Conservation (phyloP, 2,888 invertebrate species). For the Drosophila helvetica region DNA sequence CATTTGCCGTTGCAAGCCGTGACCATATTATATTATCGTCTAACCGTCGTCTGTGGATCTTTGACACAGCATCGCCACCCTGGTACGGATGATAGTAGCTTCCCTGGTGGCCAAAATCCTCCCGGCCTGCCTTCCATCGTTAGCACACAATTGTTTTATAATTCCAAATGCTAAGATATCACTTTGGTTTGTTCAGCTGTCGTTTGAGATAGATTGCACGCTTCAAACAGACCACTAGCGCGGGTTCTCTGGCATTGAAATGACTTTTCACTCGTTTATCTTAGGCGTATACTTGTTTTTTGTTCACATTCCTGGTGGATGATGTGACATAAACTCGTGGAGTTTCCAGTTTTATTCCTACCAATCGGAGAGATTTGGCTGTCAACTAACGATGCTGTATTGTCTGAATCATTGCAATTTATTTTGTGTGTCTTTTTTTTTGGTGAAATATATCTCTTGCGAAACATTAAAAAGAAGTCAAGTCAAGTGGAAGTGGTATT, state of each 20-base stretch:
- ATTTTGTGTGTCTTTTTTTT: not conserved
- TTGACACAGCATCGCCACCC: conserved; percentile 25
- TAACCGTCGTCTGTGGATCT: conserved; percentile 21
- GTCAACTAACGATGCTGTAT: conserved; percentile 46
- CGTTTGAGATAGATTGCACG: conserved; percentile 33
- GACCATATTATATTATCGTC: conserved; percentile 45
- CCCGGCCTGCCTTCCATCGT: conserved; percentile 53
- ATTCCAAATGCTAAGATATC: conserved; percentile 47
- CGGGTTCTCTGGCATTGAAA: conserved; percentile 38
- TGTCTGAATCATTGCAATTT: conserved; percentile 27
- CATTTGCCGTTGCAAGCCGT: conserved; percentile 27
- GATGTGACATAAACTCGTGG: conserved; percentile 25
- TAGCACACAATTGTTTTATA: conserved; percentile 63
- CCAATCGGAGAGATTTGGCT: conserved; percentile 19
- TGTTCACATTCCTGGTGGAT: conserved; percentile 54
- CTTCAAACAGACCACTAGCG: conserved; percentile 9
- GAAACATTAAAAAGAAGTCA: not conserved
- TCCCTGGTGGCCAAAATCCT: conserved; percentile 35
- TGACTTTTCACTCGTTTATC: conserved; percentile 48
- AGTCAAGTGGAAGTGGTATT: not conserved
- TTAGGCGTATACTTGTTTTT: conserved; percentile 7
- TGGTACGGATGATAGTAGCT: conserved; percentile 7
- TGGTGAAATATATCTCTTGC: not conserved
- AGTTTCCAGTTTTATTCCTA: conserved; percentile 14
- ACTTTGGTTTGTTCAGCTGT: conserved; percentile 43